Evolutionary conservation across 1,140 invertebrate species (phyloP), one percentile per base, ranked within the genome.

Genomic region (Antheraea mylitta): DNA sequence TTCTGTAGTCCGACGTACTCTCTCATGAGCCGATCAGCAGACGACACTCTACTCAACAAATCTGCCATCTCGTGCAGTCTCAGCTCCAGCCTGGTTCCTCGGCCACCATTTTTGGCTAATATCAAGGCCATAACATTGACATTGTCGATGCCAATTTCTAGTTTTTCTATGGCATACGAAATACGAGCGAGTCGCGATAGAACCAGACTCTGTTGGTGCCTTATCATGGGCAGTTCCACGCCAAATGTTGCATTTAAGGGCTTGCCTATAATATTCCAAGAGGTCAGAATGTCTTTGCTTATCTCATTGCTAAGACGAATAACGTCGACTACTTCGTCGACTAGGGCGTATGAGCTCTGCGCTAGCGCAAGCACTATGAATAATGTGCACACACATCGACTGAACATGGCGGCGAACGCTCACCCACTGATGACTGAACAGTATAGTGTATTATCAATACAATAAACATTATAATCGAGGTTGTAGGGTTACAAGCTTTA

Each of bases 291-390:
- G 1, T 94, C 92, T 6, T 93, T 90, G 5, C 93, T 84, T 0
- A 95, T 92, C 64, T 95, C 94, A 62, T 94, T 94, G 10, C 93
- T 92, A 7, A 95, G 88, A 72, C 93, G 89, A 0, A 96, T 74
- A 0, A 96, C 88, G 70, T 96, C 95, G 9, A 94, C 72, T 0
- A 94, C 91, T 62, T 95, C 94, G 64, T 93, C 92, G 9, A 95
- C 87, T 19, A 94, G 65, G 9, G 88, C 89, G 68, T 63, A 85
- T 63, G 76, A 75, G 19, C 53, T 79, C 60, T 67, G 65, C 67
- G 77, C 75, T 66, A 87, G 37, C 58, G 70, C 73, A 19, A 75
- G 59, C 18, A 87, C 63, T 76, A 78, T 75, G 69, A 88, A 68
- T 42, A 86, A 64, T 67, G 69, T 70, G 73, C 79, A 72, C 82